Base-by-base conservation (phyloP, 2,888 invertebrate genomes). In the Yponomeuta cagnagella region DNA sequence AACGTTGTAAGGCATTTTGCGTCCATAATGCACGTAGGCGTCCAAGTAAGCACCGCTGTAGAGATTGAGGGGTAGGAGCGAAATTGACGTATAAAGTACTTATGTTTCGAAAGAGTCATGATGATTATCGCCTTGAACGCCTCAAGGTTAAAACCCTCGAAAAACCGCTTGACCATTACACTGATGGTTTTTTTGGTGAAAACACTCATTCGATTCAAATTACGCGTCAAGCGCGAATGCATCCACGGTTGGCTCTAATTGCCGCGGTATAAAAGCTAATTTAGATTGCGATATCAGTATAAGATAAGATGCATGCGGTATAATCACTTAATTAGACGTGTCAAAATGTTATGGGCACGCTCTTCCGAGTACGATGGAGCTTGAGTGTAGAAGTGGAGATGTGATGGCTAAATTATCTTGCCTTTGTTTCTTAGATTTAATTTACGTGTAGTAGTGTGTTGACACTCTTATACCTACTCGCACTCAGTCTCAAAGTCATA, bases 1-100 rank as follows among this genome's bases (percentile, higher is more conserved):
- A 90, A 85, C 84, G 80, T 73, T 89, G 90, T 90, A 87, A 82
- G 82, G 73, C 77, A 79, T 79, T 74, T 74, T 73, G 75, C 74
- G 77, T 75, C 75, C 77, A 80, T 82, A 78, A 78, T 78, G 79
- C 74, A 75, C 74, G 73, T 70, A 58, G 52, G 43, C 43, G 43
- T 3, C 43, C 52, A 58, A 58, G 15, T 58, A 58, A 58, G 67
- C 68, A 66, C 58, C 12, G 9, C 31, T 52, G 5, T 5, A 33
- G 31, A 65, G 33, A 30, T 30, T 23, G 5, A 30, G 33, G 33
- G 33, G 65, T 12, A 33, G 65, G n/a, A 43, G 12, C 8, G 9
- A 65, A 65, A 65, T 65, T 65, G 12, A 31, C 65, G 65, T 30
- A 65, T 65, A 15, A 58, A 15, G 52, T 58, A 58, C 15, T 15